Evolutionary conservation across 2,113 vertebrate genomes (phyloP), one percentile per base, ranked within the genome.

Genomic region (Sander vitreus): DNA sequence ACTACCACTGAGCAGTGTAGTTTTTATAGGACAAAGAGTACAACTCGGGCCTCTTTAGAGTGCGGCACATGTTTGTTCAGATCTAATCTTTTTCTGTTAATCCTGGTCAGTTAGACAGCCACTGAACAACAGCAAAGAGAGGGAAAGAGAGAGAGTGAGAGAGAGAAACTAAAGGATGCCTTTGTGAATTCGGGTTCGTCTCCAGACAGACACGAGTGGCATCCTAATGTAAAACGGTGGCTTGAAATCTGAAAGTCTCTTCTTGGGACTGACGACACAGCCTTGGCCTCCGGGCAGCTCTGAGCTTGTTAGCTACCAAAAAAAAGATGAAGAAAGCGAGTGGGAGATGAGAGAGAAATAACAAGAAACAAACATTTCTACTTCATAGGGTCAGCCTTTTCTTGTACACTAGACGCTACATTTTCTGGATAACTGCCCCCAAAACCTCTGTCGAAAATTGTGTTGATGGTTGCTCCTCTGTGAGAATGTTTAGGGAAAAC

Each of bases 181-280:
- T 92, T 91, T 90, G 92, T 91, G 84, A 73, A 89, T 88, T 83
- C 45, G 73, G 43, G 85, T 88, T 89, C 86, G 78, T 83, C 84
- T 93, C 78, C 77, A 82, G 59, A 85, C 85, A 76, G 88, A 94
- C 94, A 90, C 65, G 88, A 92, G 91, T 83, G 45, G 94, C 91
- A 94, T 94, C 87, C 85, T 93, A 94, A 94, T 94, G 87, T 68
- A 73, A 88, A 79, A 80, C 71, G 33, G 81, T 83, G 78, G 75
- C 55, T 89, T 83, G 62, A 85, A 83, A 87, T 93, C 80, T 89
- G 45, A 88, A 92, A 88, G 88, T 89, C 68, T 90, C 78, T 87
- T 86, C 76, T 81, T 81, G 71, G 82, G 79, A 78, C 85, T 90
- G 88, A 91, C 80, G 85, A 89, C 85, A 86, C 88, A 81, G 85